Evolutionary conservation across 2,888 invertebrate genomes (phyloP), one percentile per base, ranked within the genome.

Genomic region (Auanema sp.): DNA sequence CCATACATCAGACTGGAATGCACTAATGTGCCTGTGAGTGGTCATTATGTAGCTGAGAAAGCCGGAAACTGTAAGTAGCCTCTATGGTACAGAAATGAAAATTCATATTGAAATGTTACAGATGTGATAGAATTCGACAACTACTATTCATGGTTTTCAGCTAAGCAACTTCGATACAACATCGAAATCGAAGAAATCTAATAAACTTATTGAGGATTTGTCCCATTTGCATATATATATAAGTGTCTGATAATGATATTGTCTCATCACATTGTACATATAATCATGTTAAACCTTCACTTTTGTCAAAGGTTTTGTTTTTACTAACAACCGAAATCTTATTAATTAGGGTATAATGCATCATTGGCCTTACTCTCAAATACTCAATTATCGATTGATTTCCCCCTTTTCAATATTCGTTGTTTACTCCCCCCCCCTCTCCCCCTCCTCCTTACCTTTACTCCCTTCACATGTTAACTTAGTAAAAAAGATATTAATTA

Each of bases 121-220:
- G 83, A 82, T 53, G 75, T 83, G 14, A 71, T 83, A 60, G 83
- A 83, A 63, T 83, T 83, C 69, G 83, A 83, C 76, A 83, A 83
- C 71, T 79, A 78, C 64, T 83, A 83, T 66, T 78, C 78, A 10
- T 83, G 83, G 83, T 83, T 83, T 66, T 74, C 79, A 24, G 80
- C 83, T 47, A 83, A 83, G 66, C 77, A 83, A 61, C 71, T 83
- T n/a, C 79, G 80, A 18, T 83, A 83, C 69, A 80, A 77, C 65
- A 79, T 83, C 52, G 81, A 81, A 56, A 79, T 83, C 55, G 74
- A 77, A 43, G 79, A 79, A 54, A 53, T 73, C 56, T 66, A 41
- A 63, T 12, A 10, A 40, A 11, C 16, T 11, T 24, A 55, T 40
- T 40, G 16, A 40, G 21, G 21, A 47, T 18, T 0, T 16, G 16